These are phyloP conservation scores for Urocyon cinereoargenteus DNA, from an alignment of 2,797 vertebrate genomes.

Conservation along the genomic window DNA sequence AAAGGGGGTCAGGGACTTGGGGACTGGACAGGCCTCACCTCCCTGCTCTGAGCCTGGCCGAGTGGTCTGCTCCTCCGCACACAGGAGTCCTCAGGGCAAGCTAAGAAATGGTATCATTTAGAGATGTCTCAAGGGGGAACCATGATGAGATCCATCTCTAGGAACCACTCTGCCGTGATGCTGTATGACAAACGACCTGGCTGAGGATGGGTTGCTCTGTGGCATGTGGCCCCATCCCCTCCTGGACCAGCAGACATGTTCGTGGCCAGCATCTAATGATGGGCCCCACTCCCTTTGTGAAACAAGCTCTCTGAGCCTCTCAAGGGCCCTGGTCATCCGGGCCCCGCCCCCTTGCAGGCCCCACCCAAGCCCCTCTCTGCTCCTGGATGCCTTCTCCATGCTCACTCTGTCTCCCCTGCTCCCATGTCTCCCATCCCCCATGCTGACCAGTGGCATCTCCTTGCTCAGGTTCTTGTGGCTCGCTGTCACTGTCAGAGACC, in stretches of 20 bases:
- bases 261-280: background rate
- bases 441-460: too few species aligned
- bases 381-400: too few species aligned
- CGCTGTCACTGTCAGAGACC: constrained; percentile 75
- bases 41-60: too few species aligned
- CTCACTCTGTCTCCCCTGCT: background rate
- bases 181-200: background rate
- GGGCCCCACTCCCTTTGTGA: background rate
- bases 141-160: background rate
- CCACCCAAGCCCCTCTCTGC: background rate
- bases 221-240: background rate
- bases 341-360: too few species aligned
- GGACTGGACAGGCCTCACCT: background rate
- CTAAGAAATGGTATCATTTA: background rate
- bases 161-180: background rate
- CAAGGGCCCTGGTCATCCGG: too few species aligned
- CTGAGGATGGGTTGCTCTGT: background rate
- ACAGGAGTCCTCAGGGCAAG: background rate
- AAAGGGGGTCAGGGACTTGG: background rate
- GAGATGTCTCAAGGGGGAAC: background rate
- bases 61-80: background rate
- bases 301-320: background rate
- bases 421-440: too few species aligned
- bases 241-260: background rate
- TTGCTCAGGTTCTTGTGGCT: background rate